Evolutionary conservation across 2,888 invertebrate species (phyloP), one percentile per base, ranked within the genome.

Genomic region (Lathronympha strigana): DNA sequence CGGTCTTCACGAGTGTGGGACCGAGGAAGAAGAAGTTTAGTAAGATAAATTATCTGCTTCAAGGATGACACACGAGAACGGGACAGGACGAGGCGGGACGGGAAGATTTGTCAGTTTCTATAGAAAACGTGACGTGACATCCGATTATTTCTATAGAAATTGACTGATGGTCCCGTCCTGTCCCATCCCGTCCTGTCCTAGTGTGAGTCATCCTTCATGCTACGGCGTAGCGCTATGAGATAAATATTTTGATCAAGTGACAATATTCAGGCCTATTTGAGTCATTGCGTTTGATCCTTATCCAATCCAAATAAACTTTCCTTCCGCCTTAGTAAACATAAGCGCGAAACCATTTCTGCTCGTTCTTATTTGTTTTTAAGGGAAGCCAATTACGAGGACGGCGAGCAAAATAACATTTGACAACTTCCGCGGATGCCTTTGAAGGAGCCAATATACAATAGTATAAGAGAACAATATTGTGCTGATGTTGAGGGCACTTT

Each of bases 351-450:
- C 78, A 72, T 78, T 78, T 78, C 78, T 76, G 79, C 75, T 78
- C 73, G 68, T 78, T 77, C 76, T 71, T 76, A 78, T 73, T 76
- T 76, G 73, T 76, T 77, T 74, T 68, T 70, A 80, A 80, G 82
- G 45, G 60, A 53, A 67, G 81, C 73, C 76, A 83, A 85, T 84
- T 83, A 72, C 68, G 72, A 68, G 74, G 72, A 71, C 73, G 72
- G 68, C 73, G 73, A 69, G 71, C 68, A 77, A 81, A 83, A 81
- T 76, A 77, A 76, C 76, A 69, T 77, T 79, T 73, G 70, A 76
- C 77, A 76, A 68, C 68, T 66, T 74, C 72, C 72, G 66, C 70
- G 75, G 73, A 75, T 72, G 76, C 78, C 74, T 81, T 79, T 76
- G 76, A 75, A 72, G 73, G 66, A 72, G 69, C 75, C 75, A 79